Percentiles rank a stretch among this genome's conserved stretches.
Conservation (phyloP, 2,113 vertebrate genomes). For the Gymnogyps californianus region DNA sequence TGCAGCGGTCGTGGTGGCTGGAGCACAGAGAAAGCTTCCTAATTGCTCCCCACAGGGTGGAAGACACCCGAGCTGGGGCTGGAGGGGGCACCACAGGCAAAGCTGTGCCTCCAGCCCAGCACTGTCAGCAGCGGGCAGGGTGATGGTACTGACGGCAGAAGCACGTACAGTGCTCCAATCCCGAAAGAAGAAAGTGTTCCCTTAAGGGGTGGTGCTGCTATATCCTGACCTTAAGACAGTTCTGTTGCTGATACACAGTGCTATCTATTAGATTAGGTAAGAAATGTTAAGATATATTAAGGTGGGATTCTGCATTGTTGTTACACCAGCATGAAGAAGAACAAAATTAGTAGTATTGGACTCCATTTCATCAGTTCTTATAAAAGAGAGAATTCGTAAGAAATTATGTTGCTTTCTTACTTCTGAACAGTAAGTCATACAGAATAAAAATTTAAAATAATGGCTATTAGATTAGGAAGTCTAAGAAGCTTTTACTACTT, state of each 20-base stretch:
- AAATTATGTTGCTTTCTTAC: background rate
- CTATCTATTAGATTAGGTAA: background rate
- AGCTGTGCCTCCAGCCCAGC: background rate
- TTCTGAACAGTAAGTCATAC: background rate
- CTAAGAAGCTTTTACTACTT: slow-evolving; percentile 27
- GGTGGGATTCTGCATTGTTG: background rate
- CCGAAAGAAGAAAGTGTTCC: background rate
- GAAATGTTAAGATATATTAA: background rate
- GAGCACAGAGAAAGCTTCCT: background rate
- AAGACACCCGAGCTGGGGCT: background rate
- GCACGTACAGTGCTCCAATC: background rate
- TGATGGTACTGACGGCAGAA: background rate
- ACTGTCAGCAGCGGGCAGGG: background rate
- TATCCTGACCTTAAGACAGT: background rate
- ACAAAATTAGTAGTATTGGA: background rate
- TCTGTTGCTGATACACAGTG: background rate
- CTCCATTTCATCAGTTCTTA: background rate
- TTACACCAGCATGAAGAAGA: background rate
- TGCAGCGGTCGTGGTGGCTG: background rate
- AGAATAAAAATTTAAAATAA: background rate
- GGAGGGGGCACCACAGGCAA: background rate
- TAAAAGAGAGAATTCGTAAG: background rate
- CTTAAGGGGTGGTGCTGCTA: background rate
- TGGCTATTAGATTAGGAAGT: background rate
- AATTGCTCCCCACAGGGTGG: background rate